Evolutionary conservation across 2,888 invertebrate species (phyloP), one percentile per base, ranked within the genome.

Genomic region (Alloscopus bannaensis): DNA sequence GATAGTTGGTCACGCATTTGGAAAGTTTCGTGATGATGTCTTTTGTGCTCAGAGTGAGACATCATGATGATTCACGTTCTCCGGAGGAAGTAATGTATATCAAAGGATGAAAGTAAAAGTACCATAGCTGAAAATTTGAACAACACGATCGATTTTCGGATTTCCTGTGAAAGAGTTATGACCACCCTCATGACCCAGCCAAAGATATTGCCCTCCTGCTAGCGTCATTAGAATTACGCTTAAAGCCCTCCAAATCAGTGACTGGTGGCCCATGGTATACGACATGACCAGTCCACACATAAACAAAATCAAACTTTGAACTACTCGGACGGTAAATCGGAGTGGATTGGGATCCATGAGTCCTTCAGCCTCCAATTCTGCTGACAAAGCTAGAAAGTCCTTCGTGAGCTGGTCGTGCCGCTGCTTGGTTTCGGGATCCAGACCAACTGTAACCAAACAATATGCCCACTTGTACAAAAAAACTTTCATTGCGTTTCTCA

Each of bases 121-220:
- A 84, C 85, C 84, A 52, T 75, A 84, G 45, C 80, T 64, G 16
- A 85, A 68, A n/a, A 80, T 77, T 55, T 84, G 84, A 13, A 85
- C 42, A 62, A 84, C 71, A 31, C 81, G 73, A 64, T 85, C 85
- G 42, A 82, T 57, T 68, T 81, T 81, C 0, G 82, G 71, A 60
- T 71, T 81, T 18, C 85, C 85, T 8, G 85, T 85, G 8, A 85
- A 73, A 8, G 81, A 76, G 31, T 81, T 80, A 68, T 85, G 85
- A 11, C 85, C 84, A 11, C 77, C 83, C 62, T 85, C 85, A 66
- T 85, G 84, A 18, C 69, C 65, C 16, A 85, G 64, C 82, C 84
- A 84, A 3, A 81, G 79, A 36, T 66, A 76, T 26, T 84, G 77
- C 18, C 85, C 85, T 60, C 82, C 82, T 36, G 83, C 82, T 64